Conservation (phyloP, 2,797 vertebrate genomes). For the Pampus argenteus region DNA sequence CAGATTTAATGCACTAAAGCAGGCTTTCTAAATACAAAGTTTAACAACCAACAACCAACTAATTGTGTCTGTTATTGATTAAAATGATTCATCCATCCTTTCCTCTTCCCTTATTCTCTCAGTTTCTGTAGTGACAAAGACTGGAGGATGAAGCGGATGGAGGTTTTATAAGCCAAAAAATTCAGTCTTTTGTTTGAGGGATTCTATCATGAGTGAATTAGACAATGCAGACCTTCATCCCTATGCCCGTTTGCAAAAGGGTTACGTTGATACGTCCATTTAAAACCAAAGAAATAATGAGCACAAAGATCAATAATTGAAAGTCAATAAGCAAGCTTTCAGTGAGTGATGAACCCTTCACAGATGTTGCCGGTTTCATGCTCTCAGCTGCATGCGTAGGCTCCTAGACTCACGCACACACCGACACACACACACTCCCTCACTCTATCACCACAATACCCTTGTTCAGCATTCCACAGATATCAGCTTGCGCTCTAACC, state of each 20-base stretch:
- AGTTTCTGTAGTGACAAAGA: background rate
- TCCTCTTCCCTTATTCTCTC: background rate
- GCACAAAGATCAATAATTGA: slow-evolving; percentile 59
- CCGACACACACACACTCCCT: slow-evolving; percentile 5
- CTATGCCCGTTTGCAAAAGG: slow-evolving; percentile 10
- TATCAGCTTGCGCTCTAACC: slow-evolving; percentile 12
- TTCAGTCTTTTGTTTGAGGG: rapidly evolving
- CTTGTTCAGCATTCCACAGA: slow-evolving; percentile 10
- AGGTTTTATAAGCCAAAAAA: background rate
- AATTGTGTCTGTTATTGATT: too few species aligned
- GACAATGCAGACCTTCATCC: background rate
- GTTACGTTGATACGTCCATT: slow-evolving; percentile 47
- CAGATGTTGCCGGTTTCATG: slow-evolving; percentile 38
- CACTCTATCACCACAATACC: slow-evolving; percentile 3
- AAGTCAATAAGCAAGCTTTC: slow-evolving; percentile 62
- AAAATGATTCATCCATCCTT: too few species aligned
- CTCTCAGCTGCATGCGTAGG: slow-evolving; percentile 22
- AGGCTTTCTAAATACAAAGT: too few species aligned
- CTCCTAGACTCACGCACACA: slow-evolving; percentile 27
- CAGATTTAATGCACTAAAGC: too few species aligned
- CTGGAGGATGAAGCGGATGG: background rate
- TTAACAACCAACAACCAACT: too few species aligned
- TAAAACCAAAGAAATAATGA: slow-evolving; percentile 57
- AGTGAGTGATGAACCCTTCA: slow-evolving; percentile 61
- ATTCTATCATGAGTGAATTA: slow-evolving; percentile 8